Evolutionary conservation across 2,797 vertebrate species (phyloP).

Genomic region (Acanthornis magna): DNA sequence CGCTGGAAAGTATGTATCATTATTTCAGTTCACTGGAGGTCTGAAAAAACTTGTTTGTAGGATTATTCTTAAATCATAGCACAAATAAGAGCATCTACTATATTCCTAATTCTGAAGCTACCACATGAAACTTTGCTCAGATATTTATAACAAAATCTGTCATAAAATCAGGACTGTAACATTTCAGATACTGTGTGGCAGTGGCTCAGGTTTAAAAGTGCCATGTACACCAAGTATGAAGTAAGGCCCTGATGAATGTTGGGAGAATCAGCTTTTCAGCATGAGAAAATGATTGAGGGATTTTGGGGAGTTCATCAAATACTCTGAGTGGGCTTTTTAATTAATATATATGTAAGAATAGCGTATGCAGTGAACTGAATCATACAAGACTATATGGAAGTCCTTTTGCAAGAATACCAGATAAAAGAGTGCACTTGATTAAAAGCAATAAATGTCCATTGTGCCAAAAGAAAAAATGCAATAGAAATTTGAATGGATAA

Average conservation of each 20-base stretch:
- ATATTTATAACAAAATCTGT: not conserved
- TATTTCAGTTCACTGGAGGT: not conserved
- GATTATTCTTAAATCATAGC: not conserved
- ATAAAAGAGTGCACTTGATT: not conserved
- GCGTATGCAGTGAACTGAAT: not conserved
- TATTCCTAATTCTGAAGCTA: not conserved
- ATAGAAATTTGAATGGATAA: not conserved
- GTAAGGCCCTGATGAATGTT: not conserved
- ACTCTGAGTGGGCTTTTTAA: not conserved
- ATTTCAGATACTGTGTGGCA: not conserved
- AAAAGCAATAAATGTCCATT: not conserved
- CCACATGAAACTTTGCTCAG: not conserved
- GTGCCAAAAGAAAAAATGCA: not conserved
- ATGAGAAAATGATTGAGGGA: not conserved
- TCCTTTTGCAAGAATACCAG: not conserved
- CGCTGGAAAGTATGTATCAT: not conserved
- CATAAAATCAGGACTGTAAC: not conserved
- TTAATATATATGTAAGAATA: not conserved
- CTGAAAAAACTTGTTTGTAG: not conserved
- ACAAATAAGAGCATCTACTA: not conserved
- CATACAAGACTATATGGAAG: not conserved
- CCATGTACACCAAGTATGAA: accelerated
- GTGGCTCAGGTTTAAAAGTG: not conserved
- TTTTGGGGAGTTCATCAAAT: not conserved
- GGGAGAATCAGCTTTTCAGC: not conserved